Evolutionary conservation across 2,113 vertebrate genomes (phyloP).

Genomic region (Eulemur macaco): DNA sequence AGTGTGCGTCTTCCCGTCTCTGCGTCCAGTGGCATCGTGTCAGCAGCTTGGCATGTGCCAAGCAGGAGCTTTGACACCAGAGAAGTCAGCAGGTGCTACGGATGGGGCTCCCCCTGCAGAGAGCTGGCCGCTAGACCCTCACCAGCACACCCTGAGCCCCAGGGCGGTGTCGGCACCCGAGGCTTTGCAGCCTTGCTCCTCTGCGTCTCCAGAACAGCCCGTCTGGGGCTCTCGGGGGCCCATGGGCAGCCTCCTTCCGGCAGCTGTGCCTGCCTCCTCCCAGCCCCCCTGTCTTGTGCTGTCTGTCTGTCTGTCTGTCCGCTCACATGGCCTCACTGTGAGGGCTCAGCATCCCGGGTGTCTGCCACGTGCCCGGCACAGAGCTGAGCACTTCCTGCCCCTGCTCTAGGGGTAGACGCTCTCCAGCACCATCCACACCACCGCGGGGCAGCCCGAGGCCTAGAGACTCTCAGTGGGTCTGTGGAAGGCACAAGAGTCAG

Average conservation of each 20-base stretch:
- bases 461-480: fast-evolving
- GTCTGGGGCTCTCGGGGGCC: fast-evolving
- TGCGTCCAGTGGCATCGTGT: fast-evolving
- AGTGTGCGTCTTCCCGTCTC: fast-evolving
- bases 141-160: not conserved
- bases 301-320: fast-evolving
- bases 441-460: too few relatives aligned
- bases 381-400: fast-evolving
- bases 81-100: fast-evolving
- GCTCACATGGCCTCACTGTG: fast-evolving
- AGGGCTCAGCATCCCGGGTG: fast-evolving
- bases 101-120: fast-evolving
- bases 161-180: not conserved
- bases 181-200: fast-evolving
- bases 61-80: fast-evolving
- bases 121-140: not conserved
- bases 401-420: fast-evolving
- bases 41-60: fast-evolving
- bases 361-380: fast-evolving
- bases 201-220: too few relatives aligned
- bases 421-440: fast-evolving
- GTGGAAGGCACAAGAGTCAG: too few relatives aligned
- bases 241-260: fast-evolving
- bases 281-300: fast-evolving
- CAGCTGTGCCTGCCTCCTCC: not conserved